These are phyloP conservation scores for Rhinogobius similis DNA, from an alignment of 2,113 vertebrate genomes.

Conservation along the genomic window DNA sequence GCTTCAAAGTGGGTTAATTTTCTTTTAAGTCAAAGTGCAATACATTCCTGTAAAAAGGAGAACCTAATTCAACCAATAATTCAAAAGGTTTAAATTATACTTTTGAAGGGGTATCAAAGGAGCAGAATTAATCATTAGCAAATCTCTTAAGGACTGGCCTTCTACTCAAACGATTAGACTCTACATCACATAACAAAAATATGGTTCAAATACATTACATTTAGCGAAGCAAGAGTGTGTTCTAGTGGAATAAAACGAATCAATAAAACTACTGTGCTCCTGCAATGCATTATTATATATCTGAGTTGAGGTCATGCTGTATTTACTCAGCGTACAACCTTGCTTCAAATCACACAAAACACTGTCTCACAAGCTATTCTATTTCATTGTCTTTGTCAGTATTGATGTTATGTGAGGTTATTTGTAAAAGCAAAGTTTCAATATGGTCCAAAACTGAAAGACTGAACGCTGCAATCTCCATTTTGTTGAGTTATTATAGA, in stretches of 20 bases:
- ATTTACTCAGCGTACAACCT: conserved; percentile 3
- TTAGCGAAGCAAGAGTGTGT: not conserved
- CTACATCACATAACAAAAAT: not conserved
- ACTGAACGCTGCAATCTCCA: not conserved
- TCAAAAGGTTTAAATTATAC: not conserved
- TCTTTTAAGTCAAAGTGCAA: not conserved
- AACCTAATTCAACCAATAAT: not conserved
- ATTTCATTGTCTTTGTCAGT: not conserved
- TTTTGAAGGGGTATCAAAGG: not conserved
- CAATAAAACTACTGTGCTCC: not conserved
- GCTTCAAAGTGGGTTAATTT: no score
- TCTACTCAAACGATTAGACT: not conserved
- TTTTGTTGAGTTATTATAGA: not conserved
- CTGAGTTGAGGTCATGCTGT: not conserved
- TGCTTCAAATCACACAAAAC: not conserved
- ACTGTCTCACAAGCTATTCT: not conserved
- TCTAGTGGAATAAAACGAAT: not conserved
- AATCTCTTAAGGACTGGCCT: not conserved
- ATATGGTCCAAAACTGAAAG: not conserved
- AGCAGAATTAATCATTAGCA: not conserved
- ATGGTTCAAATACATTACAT: not conserved
- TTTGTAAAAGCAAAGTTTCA: not conserved
- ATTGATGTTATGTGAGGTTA: not conserved
- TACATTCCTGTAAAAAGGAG: not conserved
- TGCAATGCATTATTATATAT: not conserved